Base-by-base conservation (phyloP, 2,113 vertebrate species). In the Spea bombifrons region DNA sequence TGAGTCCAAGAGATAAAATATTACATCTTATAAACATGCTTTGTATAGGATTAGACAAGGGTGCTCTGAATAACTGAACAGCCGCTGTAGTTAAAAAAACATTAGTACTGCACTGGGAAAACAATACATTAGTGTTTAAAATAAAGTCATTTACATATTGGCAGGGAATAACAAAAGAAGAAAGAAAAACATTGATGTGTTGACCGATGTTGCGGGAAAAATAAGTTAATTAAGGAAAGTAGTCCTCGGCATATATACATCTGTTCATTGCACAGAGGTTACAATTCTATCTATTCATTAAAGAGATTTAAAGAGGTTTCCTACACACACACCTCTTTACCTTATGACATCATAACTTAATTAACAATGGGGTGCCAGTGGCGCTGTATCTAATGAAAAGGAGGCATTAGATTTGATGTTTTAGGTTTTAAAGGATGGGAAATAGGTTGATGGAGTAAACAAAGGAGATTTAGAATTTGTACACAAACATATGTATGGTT, bases 1-100 rank as follows among this genome's bases (percentile, higher is more conserved):
- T 86, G 91, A 92, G 94, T 93, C 90, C 85, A 85, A 92, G 91
- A 93, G 92, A 96, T 95, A 97, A 97, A 96, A 96, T 96, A 96
- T 96, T 96, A 90, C 92, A 93, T 93, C 93, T 95, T 95, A 97
- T 96, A 97, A 97, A 93, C 91, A 86, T 75, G 80, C 84, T 93
- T 92, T 92, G 88, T 92, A 93, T 90, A 91, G 94, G 93, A 95
- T 94, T 95, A 94, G 86, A 92, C 84, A 86, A 84, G 85, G 84
- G 76, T 49, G 81, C 78, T 76, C 83, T 88, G 90, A 94, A 92
- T 85, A 88, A 87, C 73, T 73, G 81, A 88, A 84, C 77, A 88
- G 83, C 73, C 83, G 83, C 85, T 81, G 78, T 86, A 87, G 71
- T 63, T 84, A 83, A 78, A 87, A 90, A 92, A 84, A 82, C 78